phyloP scores from a whole-genome alignment of 2,888 invertebrate species.

The Sphecodes monilicornis region DNA sequence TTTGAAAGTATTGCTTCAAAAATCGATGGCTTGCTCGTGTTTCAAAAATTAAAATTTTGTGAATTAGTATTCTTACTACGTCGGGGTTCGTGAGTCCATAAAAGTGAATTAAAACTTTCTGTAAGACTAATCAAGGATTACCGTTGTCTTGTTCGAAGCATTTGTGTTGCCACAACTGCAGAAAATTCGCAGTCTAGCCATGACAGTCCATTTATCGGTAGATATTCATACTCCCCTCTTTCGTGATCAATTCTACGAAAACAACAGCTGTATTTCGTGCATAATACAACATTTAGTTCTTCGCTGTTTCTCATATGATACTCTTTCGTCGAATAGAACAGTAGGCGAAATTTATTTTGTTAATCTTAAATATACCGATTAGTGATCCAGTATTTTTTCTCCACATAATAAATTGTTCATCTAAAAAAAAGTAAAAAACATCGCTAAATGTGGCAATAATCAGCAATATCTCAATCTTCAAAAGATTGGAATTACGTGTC shows the following conservation, averaged over 20 bases:
- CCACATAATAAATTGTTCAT: not conserved
- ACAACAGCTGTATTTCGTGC: not conserved
- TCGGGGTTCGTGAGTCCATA: not conserved
- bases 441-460: not conserved
- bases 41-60: not conserved
- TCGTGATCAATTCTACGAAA: not conserved
- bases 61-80: not conserved
- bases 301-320: not conserved
- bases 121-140: not conserved
- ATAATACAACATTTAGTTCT: not conserved
- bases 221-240: not conserved
- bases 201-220: not conserved
- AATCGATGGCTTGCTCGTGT: not conserved
- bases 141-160: not conserved
- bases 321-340: not conserved
- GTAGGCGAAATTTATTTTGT: not conserved
- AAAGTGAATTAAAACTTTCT: not conserved
- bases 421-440: not conserved
- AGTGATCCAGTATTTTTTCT: no score
- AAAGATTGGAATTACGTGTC: not conserved
- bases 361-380: not conserved
- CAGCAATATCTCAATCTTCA: not conserved
- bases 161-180: not conserved
- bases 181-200: not conserved
- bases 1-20: no score